Base-by-base conservation (phyloP, 2,888 invertebrate species). In the Syrphus vitripennis region DNA sequence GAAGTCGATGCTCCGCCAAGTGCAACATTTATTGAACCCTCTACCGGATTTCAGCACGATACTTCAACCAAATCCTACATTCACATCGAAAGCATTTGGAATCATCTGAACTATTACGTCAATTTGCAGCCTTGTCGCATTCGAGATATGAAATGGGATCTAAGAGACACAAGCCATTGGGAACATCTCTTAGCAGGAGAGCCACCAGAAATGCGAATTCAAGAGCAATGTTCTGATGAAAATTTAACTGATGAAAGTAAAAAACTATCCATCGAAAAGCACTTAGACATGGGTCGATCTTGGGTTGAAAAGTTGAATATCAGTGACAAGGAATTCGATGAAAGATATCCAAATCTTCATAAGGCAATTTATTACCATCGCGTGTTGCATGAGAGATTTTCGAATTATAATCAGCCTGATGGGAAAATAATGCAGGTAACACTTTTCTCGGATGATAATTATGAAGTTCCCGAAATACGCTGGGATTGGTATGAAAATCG, bases 31-130 rank as follows among this genome's bases (percentile, higher is more conserved):
- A 95, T 98, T 45, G 98, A 98, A 89, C 95, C 98, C 1, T 95
- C 96, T 16, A 96, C 97, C 0, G 98, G 98, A 0, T 93, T 94
- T 16, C 90, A 93, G 0, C 94, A 95, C 87, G 93, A 95, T 0
- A 90, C 95, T 0, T 90, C 93, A 48, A 93, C 94, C 24, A 91
- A 93, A 2, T 93, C 95, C 81, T 98, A 97, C 89, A 94, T 95
- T 34, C 94, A 96, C 0, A 93, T 98, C 4, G 97, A 98, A 90
- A 95, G 96, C 88, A 92, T 98, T 67, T 98, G 98, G 95, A 97
- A 98, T 89, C 93, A 97, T 90, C 93, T 94, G 67, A 98, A 98
- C 92, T 98, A 97, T 91, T 97, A 96, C 93, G 95, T 95, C 0
- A 96, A 96, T 89, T 92, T 95, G 89, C 96, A 96, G 91, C 92